These are phyloP conservation scores for Lontra canadensis DNA, from an alignment of 2,113 vertebrate genomes.

Conservation along the genomic window DNA sequence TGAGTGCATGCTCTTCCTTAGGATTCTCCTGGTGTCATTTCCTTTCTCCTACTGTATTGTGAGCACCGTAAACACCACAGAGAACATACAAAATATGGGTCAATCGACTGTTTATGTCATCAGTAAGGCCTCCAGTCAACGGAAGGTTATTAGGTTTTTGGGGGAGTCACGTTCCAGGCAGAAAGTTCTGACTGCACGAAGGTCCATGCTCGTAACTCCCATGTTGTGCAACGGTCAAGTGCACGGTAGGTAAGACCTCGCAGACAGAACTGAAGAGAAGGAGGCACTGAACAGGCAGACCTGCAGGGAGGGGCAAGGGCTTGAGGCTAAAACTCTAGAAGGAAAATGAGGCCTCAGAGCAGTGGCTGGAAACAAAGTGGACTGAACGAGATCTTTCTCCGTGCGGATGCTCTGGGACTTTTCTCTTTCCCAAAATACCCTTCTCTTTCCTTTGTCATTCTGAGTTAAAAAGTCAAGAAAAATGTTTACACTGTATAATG, in stretches of 20 bases:
- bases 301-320: neutral
- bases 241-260: neutral
- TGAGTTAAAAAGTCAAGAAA: slow-evolving; percentile 12
- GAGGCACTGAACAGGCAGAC: neutral
- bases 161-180: neutral
- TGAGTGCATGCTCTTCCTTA: neutral
- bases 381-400: neutral
- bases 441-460: neutral
- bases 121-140: neutral
- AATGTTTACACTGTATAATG: neutral
- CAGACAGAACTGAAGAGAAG: accelerated
- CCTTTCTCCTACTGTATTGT: neutral
- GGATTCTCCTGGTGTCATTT: neutral
- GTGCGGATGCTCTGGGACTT: neutral
- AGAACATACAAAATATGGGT: neutral
- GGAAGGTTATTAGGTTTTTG: neutral
- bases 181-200: neutral
- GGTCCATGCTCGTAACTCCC: neutral
- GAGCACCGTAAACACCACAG: neutral
- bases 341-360: neutral
- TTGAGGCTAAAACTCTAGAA: neutral
- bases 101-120: neutral
- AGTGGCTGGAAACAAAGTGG: neutral
- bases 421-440: neutral
- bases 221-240: neutral